A percentile compares a stretch with the other conserved stretches of the same genome.
Evolutionary conservation across 2,113 vertebrate species (phyloP).

Genomic region (Sapajus apella): DNA sequence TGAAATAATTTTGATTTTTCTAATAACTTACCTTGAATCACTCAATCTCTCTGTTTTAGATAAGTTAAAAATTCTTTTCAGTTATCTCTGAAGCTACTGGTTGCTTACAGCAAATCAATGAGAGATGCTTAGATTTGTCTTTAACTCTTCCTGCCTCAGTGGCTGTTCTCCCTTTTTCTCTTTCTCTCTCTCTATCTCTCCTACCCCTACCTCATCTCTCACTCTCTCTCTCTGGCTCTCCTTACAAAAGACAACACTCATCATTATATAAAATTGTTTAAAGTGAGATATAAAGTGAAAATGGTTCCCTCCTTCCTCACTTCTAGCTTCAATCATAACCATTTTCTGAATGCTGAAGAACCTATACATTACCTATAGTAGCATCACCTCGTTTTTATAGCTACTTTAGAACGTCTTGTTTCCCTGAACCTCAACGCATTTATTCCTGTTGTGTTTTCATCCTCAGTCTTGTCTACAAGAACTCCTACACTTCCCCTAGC

Average conservation of each 20-base stretch:
- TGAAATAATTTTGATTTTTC: not conserved
- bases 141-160: not conserved
- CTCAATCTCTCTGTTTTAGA: not conserved
- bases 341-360: not conserved
- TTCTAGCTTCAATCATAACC: not conserved
- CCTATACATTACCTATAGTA: not conserved
- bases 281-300: not conserved
- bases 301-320: not conserved
- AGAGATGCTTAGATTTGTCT: not conserved
- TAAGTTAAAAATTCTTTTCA: not conserved
- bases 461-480: not conserved
- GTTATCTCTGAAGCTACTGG: not conserved
- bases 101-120: not conserved
- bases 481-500: not conserved
- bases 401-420: not conserved
- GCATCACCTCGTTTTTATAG: not conserved
- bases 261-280: not conserved
- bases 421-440: not conserved
- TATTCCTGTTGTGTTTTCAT: not conserved
- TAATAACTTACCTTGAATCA: not conserved
- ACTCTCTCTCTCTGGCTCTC: not conserved
- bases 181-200: not conserved
- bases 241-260: not conserved
- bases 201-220: too few relatives aligned
- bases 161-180: not conserved